Base-by-base conservation (phyloP, 2,888 invertebrate species). In the Trichacis sp. region DNA sequence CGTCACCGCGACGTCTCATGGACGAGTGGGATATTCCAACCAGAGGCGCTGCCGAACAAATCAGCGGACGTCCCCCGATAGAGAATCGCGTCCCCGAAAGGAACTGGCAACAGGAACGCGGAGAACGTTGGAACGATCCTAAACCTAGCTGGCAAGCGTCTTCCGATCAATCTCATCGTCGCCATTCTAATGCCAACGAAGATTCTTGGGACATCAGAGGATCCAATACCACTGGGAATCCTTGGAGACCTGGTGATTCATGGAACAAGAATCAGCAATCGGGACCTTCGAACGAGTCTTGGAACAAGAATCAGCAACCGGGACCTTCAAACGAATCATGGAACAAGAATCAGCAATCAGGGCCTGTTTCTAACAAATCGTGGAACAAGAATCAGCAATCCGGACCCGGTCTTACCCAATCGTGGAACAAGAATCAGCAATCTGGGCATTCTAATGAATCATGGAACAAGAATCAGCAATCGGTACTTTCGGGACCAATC, bases 1-100 rank as follows among this genome's bases (percentile, higher is more conserved):
- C 72, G 5, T 73, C 79, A 0, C 68, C 67, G 0, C 62, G 71
- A 20, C 73, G 73, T 38, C 77, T 73, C 42, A 69, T 63, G 4
- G 81, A 82, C 54, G 81, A 83, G 1, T 83, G 84, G 84, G 81
- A 84, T 36, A 80, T 79, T 50, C 83, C 82, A 0, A 82, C 74
- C 30, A 74, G 82, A 61, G 77, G 80, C 18, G 73, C 78, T 1
- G 55, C 78, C 1, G 77, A 79, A 29, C 73, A 75, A 48, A 70
- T 62, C 20, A 74, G 70, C 46, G 74, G 75, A 70, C 51, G 62
- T 1, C 65, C 65, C n/a, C 15, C 33, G 2, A 58, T 51, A 24
- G 54, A 54, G 8, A 42, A 4, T 3, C 54, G 61, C 9, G 18
- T 47, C 43, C 57, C 60, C 15, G 45, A 55, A 15, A 30, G 38